These are phyloP conservation scores for Coremacera marginata DNA, from an alignment of 2,888 invertebrate species.

Conservation along the genomic window DNA sequence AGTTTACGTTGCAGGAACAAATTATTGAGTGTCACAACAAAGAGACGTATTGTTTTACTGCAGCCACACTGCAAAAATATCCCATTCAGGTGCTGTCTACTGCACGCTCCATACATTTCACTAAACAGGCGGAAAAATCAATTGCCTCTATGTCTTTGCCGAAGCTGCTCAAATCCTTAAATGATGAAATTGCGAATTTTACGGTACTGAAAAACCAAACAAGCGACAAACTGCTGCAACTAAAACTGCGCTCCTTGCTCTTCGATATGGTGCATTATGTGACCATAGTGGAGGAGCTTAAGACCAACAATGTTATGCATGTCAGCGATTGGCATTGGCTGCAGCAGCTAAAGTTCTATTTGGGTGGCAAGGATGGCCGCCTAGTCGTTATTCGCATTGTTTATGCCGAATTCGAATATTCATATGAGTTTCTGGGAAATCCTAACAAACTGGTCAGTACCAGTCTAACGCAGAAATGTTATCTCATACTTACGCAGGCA, in stretches of 20 bases:
- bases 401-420: slow-evolving; percentile 93
- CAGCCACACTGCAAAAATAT: slow-evolving; percentile 65
- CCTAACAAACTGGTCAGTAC: slow-evolving; percentile 95
- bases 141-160: slow-evolving; percentile 77
- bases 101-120: slow-evolving; percentile 87
- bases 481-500: slow-evolving; percentile 96
- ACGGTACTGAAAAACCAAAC: slow-evolving; percentile 61
- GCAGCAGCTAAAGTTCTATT: slow-evolving; percentile 89
- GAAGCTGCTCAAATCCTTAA: slow-evolving; percentile 70
- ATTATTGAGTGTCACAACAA: slow-evolving; percentile 73
- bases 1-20: slow-evolving; percentile 78
- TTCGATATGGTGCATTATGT: slow-evolving; percentile 94
- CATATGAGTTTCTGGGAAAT: slow-evolving; percentile 98
- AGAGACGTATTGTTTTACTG: slow-evolving; percentile 34
- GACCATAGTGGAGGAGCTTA: slow-evolving; percentile 82
- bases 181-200: slow-evolving; percentile 65
- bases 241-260: slow-evolving; percentile 92
- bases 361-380: slow-evolving; percentile 60
- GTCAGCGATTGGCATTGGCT: slow-evolving; percentile 93
- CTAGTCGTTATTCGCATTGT: slow-evolving; percentile 81
- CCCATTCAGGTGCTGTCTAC: slow-evolving; percentile 84
- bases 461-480: slow-evolving; percentile 96
- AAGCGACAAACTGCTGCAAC: slow-evolving; percentile 74
- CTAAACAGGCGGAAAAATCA: slow-evolving; percentile 85
- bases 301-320: slow-evolving; percentile 77